Conservation (phyloP, 1,140 invertebrate species). For the Thaumetopoea pityocampa region DNA sequence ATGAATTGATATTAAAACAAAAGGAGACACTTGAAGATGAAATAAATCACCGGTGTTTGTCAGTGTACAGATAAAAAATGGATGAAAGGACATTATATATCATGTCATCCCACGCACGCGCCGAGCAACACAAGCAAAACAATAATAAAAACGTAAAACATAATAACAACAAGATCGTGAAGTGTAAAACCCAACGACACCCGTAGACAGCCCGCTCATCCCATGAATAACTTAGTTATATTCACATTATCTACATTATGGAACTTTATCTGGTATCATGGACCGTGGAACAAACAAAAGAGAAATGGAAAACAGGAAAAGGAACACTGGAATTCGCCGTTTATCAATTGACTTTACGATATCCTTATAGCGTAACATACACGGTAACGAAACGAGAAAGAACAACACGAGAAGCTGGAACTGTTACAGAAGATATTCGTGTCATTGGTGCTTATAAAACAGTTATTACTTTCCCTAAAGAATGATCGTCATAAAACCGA, state of each 20-base stretch:
- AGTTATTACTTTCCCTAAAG: too few species aligned
- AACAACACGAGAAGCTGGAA: too few species aligned
- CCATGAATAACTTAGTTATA: conserved; percentile 71
- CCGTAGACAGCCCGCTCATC: conserved; percentile 47
- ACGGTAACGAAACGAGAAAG: too few species aligned
- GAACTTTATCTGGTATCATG: conserved; percentile 65
- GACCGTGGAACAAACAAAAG: conserved; percentile 44
- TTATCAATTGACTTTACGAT: conserved; percentile 29
- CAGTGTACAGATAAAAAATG: conserved; percentile 54
- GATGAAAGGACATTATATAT: conserved; percentile 68
- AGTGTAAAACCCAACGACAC: conserved; percentile 73
- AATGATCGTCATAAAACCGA: too few species aligned
- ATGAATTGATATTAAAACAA: conserved; percentile 45
- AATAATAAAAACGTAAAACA: conserved; percentile 51
- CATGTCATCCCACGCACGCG: conserved; percentile 66
- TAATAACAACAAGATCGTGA: conserved; percentile 55
- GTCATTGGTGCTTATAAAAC: too few species aligned
- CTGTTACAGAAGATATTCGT: too few species aligned
- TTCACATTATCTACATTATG: conserved; percentile 74
- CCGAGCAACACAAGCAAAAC: conserved; percentile 59
- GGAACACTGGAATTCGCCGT: conserved; percentile 25
- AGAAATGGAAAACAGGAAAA: conserved; percentile 16
- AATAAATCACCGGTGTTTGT: conserved; percentile 59
- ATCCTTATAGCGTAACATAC: conserved; percentile 13
- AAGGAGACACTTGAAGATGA: conserved; percentile 42